Evolutionary conservation across 1,140 invertebrate genomes (phyloP).

Genomic region (Dinothrombium tinctorium): DNA sequence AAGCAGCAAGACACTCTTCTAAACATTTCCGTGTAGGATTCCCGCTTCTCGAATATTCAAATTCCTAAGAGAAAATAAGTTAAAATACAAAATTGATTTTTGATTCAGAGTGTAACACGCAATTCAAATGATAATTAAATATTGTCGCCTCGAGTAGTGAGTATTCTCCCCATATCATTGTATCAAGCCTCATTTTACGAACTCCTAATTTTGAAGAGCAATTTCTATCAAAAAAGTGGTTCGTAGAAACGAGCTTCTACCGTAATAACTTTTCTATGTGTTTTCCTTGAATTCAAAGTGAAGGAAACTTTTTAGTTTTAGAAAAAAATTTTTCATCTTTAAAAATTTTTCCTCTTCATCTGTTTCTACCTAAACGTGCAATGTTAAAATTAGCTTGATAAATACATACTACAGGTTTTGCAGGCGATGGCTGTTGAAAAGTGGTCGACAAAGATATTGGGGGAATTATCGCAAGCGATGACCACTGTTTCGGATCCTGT

Average conservation of each 20-base stretch:
- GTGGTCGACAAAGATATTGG: constrained; percentile 77
- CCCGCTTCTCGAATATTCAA: constrained; percentile 74
- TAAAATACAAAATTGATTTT: constrained; percentile 5
- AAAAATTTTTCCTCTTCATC: too few relatives aligned
- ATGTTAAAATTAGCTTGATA: neutral
- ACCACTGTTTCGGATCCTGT: constrained; percentile 72
- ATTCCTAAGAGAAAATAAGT: constrained; percentile 26
- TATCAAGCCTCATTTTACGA: neutral
- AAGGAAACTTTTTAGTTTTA: neutral
- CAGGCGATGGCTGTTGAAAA: constrained; percentile 68
- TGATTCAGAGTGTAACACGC: neutral
- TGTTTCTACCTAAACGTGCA: too few relatives aligned
- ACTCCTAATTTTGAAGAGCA: neutral
- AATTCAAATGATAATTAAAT: neutral
- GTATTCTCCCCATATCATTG: too few relatives aligned
- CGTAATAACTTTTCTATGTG: neutral
- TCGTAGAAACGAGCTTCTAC: neutral
- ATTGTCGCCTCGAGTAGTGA: neutral
- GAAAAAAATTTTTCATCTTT: neutral
- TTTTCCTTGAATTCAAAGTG: neutral
- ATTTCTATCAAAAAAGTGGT: neutral
- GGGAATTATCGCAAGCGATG: constrained; percentile 43
- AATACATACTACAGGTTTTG: constrained; percentile 38
- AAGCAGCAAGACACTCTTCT: constrained; percentile 62
- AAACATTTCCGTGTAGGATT: constrained; percentile 78